A percentile compares a stretch with the other conserved stretches of the same genome.
phyloP scores from a whole-genome alignment of 2,888 invertebrate genomes.

The Choreutis nemorana region DNA sequence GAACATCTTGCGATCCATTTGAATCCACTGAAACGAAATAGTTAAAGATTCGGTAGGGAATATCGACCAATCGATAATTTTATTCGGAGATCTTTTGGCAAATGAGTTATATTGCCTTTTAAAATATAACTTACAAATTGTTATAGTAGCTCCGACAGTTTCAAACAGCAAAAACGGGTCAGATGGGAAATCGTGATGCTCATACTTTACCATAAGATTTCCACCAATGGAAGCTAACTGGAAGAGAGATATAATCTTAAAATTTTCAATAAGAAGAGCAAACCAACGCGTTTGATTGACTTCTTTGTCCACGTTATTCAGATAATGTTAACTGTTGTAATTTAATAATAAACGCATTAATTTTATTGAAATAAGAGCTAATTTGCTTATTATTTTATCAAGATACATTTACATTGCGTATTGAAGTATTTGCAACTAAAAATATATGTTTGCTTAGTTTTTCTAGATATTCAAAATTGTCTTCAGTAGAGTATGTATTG shows the following conservation, averaged over 20 bases:
- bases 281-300: no score
- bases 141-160: slow-evolving; percentile 33
- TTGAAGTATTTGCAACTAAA: slow-evolving; percentile 72
- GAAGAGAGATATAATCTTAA: background rate
- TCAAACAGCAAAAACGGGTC: slow-evolving; percentile 70
- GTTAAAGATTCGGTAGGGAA: no score
- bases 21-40: slow-evolving; percentile 12
- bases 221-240: slow-evolving; percentile 2
- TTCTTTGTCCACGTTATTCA: no score
- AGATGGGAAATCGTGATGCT: slow-evolving; percentile 71
- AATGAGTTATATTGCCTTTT: no score
- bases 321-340: no score
- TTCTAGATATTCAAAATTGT: slow-evolving; percentile 64
- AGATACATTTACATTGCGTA: slow-evolving; percentile 66
- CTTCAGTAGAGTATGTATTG: slow-evolving; percentile 16
- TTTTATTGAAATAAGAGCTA: no score
- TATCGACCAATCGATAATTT: no score
- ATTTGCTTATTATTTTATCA: no score
- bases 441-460: slow-evolving; percentile 68
- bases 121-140: slow-evolving; percentile 25
- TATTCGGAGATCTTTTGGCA: no score
- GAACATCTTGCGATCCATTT: slow-evolving; percentile 17
- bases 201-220: slow-evolving; percentile 1
- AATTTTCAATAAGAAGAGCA: no score
- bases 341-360: no score